These are phyloP conservation scores for Riparia riparia DNA, from an alignment of 2,113 vertebrate species.

Conservation along the genomic window DNA sequence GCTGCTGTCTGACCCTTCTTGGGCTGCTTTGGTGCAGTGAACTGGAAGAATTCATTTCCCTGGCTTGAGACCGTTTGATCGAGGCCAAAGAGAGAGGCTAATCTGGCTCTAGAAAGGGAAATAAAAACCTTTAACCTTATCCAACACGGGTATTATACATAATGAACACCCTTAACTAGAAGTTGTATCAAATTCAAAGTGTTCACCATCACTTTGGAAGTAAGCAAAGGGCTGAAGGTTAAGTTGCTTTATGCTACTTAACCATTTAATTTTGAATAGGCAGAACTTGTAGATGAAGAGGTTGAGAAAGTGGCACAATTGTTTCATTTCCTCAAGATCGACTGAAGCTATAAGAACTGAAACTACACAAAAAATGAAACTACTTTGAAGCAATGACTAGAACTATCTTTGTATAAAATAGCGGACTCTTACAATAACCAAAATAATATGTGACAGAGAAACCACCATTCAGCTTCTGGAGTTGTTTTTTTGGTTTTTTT, in stretches of 20 bases:
- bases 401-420: background rate
- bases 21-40: constrained; percentile 95
- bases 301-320: background rate
- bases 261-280: background rate
- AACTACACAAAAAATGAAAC: background rate
- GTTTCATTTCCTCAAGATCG: constrained; percentile 1
- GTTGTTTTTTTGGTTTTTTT: background rate
- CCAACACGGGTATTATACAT: rapidly evolving
- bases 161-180: background rate
- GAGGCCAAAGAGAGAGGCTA: constrained; percentile 93
- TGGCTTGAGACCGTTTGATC: constrained; percentile 82
- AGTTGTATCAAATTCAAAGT: background rate
- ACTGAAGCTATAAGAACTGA: background rate
- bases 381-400: background rate
- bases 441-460: background rate
- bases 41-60: constrained; percentile 96
- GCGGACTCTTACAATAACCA: rapidly evolving
- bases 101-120: constrained; percentile 81
- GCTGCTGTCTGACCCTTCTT: constrained; percentile 80
- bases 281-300: background rate
- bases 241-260: background rate
- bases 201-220: background rate
- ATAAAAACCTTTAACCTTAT: background rate
- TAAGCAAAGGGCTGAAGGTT: background rate
- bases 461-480: background rate